These are phyloP conservation scores for Scolopax rusticola DNA, from an alignment of 2,797 vertebrate species.

Conservation along the genomic window DNA sequence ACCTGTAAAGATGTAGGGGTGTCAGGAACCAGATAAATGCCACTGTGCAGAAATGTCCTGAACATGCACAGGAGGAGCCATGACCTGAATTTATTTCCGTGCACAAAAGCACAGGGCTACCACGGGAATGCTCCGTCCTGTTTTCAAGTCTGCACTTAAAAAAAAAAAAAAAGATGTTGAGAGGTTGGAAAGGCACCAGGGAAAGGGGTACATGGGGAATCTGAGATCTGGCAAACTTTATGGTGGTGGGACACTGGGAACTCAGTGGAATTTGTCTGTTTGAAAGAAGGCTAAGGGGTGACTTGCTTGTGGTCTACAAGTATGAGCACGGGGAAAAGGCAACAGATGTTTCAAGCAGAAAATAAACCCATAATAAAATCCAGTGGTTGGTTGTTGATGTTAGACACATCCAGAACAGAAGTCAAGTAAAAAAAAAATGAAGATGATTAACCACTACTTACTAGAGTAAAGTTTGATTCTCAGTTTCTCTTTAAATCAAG, in stretches of 20 bases:
- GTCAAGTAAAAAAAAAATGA: background rate
- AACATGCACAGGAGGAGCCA: background rate
- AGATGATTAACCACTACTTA: conserved; percentile 31
- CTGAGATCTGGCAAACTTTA: background rate
- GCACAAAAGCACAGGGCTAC: background rate
- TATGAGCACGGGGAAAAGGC: conserved; percentile 48
- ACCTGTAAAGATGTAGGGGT: background rate
- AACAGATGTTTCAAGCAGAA: conserved; percentile 62
- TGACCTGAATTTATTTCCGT: conserved; percentile 5
- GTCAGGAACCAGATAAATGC: background rate
- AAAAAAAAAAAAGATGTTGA: background rate
- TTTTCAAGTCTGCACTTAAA: background rate
- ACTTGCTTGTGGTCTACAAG: conserved; percentile 53
- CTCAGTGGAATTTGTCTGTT: background rate
- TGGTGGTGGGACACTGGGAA: background rate
- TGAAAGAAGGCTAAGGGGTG: conserved; percentile 15
- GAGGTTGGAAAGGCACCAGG: conserved; percentile 33
- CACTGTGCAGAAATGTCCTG: background rate
- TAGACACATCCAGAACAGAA: conserved; percentile 47
- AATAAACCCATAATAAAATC: conserved; percentile 55
- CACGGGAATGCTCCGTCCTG: background rate
- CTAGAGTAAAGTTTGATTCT: conserved; percentile 47
- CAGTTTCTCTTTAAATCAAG: background rate
- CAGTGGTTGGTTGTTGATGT: conserved; percentile 50
- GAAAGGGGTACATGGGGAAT: background rate